phyloP scores from a whole-genome alignment of 2,888 invertebrate genomes.

The Halictus quadricinctus region DNA sequence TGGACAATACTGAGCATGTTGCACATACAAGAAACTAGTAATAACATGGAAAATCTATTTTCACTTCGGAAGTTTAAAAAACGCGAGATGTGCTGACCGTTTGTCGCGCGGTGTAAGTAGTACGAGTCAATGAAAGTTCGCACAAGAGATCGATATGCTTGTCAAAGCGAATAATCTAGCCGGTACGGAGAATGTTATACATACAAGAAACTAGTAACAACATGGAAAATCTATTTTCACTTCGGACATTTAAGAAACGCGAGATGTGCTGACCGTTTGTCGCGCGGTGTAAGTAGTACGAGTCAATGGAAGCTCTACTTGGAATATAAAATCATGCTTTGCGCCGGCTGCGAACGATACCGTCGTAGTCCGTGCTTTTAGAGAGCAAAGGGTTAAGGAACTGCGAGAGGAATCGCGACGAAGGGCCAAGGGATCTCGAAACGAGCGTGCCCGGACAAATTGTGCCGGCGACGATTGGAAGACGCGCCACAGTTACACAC shows the following conservation, averaged over 20 bases:
- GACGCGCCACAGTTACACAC: background rate
- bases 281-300: background rate
- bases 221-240: no score
- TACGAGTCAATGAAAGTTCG: background rate
- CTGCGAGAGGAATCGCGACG: background rate
- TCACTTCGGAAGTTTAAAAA: no score
- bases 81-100: no score
- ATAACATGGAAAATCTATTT: no score
- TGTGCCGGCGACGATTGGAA: constrained; percentile 1
- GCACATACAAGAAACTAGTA: no score
- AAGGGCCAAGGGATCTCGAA: background rate
- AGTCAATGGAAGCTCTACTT: background rate
- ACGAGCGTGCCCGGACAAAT: background rate
- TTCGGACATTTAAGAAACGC: no score
- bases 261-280: no score
- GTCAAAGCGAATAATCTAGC: no score
- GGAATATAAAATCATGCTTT: background rate
- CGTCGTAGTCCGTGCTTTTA: background rate
- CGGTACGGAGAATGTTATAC: no score
- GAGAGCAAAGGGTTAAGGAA: background rate
- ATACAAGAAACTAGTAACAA: no score
- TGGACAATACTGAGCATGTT: no score
- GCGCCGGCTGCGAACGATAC: background rate
- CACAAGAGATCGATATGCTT: no score
- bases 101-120: background rate